Conservation (phyloP, 2,113 vertebrate genomes). For the Camelus dromedarius region DNA sequence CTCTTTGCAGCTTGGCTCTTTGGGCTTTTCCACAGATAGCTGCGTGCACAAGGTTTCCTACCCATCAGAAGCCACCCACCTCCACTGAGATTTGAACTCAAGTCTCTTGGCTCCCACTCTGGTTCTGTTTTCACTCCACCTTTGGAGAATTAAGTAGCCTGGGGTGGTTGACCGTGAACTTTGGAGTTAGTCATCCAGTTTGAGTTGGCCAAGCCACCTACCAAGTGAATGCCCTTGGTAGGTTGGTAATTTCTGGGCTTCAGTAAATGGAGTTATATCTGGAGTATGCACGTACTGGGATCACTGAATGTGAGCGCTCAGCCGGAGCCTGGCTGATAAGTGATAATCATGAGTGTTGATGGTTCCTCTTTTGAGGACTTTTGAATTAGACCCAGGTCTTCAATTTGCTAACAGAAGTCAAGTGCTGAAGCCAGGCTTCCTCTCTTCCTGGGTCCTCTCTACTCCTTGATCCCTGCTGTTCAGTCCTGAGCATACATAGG, state of each 20-base stretch:
- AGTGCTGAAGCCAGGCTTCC: background rate
- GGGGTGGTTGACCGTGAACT: background rate
- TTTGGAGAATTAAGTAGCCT: background rate
- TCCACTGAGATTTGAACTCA: background rate
- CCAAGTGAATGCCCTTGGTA: background rate
- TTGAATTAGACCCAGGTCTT: conserved; percentile 30
- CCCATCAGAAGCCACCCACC: background rate
- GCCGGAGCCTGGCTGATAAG: background rate
- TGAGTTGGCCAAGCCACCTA: background rate
- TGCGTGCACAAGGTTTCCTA: background rate
- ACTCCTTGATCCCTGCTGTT: background rate
- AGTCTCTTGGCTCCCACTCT: background rate
- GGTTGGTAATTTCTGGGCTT: background rate
- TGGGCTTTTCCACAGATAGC: background rate
- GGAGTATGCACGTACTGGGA: background rate
- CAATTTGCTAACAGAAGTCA: background rate
- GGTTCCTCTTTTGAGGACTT: background rate
- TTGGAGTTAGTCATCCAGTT: background rate
- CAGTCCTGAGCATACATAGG: background rate
- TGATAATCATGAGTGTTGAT: background rate
- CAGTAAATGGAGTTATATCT: background rate
- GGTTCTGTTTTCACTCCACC: background rate
- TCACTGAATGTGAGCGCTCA: background rate
- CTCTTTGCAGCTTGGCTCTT: background rate
- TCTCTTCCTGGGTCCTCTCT: background rate